A percentile compares a stretch with the other conserved stretches of the same genome.
Conservation (phyloP, 2,888 invertebrate species). For the Perizoma affinitatum region DNA sequence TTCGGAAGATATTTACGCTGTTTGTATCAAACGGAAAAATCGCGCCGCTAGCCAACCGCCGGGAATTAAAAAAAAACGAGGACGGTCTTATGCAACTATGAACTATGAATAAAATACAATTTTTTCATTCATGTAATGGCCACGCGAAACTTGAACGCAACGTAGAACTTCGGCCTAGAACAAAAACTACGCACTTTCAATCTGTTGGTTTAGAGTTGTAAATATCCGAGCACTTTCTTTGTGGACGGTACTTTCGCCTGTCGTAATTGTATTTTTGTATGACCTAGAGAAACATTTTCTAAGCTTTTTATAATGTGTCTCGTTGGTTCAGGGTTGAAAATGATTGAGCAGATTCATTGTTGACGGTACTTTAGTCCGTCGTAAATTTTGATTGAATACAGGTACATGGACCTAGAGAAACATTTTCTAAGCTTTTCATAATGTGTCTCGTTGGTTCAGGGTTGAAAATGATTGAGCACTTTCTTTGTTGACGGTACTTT, state of each 20-base stretch:
- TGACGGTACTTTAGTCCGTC: slow-evolving; percentile 22
- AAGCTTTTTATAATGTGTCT: slow-evolving; percentile 1
- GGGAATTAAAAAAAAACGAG: slow-evolving; percentile 27
- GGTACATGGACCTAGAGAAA: slow-evolving; percentile 10
- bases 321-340: slow-evolving; percentile 5
- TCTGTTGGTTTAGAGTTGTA: slow-evolving; percentile 17
- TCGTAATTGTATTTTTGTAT: slow-evolving; percentile 10
- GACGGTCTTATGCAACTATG: slow-evolving; percentile 35
- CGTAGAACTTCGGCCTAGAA: slow-evolving; percentile 25
- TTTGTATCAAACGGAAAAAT: slow-evolving; percentile 17
- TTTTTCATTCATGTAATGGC: slow-evolving; percentile 40
- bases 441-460: slow-evolving; percentile 3
- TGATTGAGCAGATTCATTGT: slow-evolving; percentile 10
- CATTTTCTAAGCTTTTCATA: background rate
- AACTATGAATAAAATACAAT: slow-evolving; percentile 35
- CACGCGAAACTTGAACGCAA: slow-evolving; percentile 36
- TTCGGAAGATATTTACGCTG: slow-evolving; percentile 12
- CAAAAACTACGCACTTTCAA: background rate
- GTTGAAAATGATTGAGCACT: slow-evolving; percentile 1
- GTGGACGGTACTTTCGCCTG: slow-evolving; percentile 22
- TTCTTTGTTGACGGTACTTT: slow-evolving; percentile 25
- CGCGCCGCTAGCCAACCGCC: slow-evolving; percentile 16
- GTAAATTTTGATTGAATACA: slow-evolving; percentile 11
- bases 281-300: slow-evolving; percentile 4
- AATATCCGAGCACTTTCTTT: slow-evolving; percentile 10